Conservation (phyloP, 2,113 vertebrate species). For the Laticauda laticaudata region DNA sequence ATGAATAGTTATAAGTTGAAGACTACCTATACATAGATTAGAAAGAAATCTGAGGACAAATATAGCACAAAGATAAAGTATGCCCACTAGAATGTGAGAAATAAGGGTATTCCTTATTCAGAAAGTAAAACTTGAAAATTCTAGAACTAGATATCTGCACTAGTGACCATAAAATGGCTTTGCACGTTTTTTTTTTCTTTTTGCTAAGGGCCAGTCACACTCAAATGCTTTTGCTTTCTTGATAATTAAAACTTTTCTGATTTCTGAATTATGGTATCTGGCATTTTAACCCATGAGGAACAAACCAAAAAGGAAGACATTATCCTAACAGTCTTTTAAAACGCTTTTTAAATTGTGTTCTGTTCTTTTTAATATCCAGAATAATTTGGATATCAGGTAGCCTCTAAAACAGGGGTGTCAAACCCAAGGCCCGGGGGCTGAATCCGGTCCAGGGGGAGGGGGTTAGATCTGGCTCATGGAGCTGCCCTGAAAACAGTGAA, state of each 20-base stretch:
- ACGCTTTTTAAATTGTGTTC: neutral
- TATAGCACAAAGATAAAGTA: neutral
- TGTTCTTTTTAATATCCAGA: neutral
- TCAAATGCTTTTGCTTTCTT: neutral
- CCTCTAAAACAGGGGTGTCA: neutral
- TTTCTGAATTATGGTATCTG: neutral
- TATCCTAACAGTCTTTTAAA: neutral
- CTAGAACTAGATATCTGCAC: neutral
- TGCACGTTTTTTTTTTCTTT: neutral
- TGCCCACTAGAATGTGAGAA: neutral
- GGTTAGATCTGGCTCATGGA: too few species aligned
- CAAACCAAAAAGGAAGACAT: neutral
- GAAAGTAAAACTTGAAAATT: neutral
- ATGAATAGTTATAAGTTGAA: neutral
- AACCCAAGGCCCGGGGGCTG: too few species aligned
- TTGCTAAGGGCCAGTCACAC: neutral
- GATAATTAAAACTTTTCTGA: neutral
- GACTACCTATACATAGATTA: neutral
- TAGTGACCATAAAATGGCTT: neutral
- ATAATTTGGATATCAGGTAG: neutral
- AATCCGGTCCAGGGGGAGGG: too few species aligned
- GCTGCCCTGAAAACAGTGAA: too few species aligned
- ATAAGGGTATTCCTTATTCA: neutral
- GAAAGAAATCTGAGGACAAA: neutral
- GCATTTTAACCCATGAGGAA: neutral